phyloP scores from a whole-genome alignment of 2,797 vertebrate genomes.

The Lepilemur septentrionalis region DNA sequence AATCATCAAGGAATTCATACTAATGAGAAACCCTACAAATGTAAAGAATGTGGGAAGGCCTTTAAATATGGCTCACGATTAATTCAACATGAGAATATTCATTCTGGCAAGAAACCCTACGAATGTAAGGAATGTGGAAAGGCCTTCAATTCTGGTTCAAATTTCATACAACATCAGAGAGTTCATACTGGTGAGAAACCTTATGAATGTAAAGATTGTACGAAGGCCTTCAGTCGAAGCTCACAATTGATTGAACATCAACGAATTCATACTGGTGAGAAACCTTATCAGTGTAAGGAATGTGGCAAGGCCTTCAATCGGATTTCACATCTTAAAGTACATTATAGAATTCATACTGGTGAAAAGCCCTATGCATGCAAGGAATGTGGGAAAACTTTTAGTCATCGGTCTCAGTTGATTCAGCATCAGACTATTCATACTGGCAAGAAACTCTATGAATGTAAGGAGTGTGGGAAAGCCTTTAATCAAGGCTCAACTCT shows the following conservation, averaged over 20 bases:
- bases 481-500: conserved; percentile 71
- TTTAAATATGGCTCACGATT: conserved; percentile 68
- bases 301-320: conserved; percentile 71
- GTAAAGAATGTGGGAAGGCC: conserved; percentile 68
- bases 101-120: conserved; percentile 72
- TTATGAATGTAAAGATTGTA: conserved; percentile 54
- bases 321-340: conserved; percentile 68
- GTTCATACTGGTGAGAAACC: conserved; percentile 69
- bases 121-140: conserved; percentile 65
- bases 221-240: conserved; percentile 69
- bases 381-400: conserved; percentile 62
- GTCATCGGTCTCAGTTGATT: conserved; percentile 61
- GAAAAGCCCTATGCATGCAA: conserved; percentile 68
- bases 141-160: conserved; percentile 70
- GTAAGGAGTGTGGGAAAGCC: conserved; percentile 67
- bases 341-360: conserved; percentile 49
- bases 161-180: conserved; percentile 72
- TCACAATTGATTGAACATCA: conserved; percentile 70
- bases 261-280: conserved; percentile 66
- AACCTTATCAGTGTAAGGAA: conserved; percentile 66
- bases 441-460: conserved; percentile 64
- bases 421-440: conserved; percentile 63
- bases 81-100: conserved; percentile 67
- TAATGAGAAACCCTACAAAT: conserved; percentile 60
- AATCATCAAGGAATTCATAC: background rate